phyloP scores from a whole-genome alignment of 2,888 invertebrate genomes.

The Drosophila prolongata region DNA sequence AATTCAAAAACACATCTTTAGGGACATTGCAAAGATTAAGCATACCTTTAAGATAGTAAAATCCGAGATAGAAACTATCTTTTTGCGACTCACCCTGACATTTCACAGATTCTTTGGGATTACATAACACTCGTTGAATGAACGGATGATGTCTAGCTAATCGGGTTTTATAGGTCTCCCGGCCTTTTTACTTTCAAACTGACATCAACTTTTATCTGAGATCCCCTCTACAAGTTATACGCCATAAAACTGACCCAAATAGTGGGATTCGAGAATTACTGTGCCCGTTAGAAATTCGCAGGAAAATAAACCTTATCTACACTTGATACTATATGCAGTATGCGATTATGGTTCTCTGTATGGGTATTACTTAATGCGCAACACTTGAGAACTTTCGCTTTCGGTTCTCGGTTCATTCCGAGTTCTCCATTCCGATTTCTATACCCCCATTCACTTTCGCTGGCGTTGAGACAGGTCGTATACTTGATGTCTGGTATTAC shows the following conservation, averaged over 20 bases:
- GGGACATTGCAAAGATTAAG: background rate
- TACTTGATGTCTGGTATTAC: conserved; percentile 46
- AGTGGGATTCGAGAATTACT: conserved; percentile 6
- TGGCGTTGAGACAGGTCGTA: conserved; percentile 36
- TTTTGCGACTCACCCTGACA: background rate
- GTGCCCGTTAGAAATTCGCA: conserved; percentile 39
- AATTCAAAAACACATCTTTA: too few species aligned
- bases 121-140: conserved; percentile 25
- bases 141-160: conserved; percentile 28
- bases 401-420: conserved; percentile 20
- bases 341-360: conserved; percentile 34
- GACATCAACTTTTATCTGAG: conserved; percentile 19
- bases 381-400: conserved; percentile 62
- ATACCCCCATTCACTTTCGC: conserved; percentile 40
- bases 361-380: conserved; percentile 48
- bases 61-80: background rate
- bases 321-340: conserved; percentile 46
- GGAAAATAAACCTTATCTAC: conserved; percentile 52
- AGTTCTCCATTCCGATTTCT: conserved; percentile 12
- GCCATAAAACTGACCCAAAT: conserved; percentile 34
- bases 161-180: conserved; percentile 17
- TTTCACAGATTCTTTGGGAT: conserved; percentile 19
- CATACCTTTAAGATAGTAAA: background rate
- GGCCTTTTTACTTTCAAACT: conserved; percentile 2
- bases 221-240: conserved; percentile 1